These are phyloP conservation scores for Ambastaia sidthimunki DNA, from an alignment of 2,797 vertebrate species.

Conservation along the genomic window DNA sequence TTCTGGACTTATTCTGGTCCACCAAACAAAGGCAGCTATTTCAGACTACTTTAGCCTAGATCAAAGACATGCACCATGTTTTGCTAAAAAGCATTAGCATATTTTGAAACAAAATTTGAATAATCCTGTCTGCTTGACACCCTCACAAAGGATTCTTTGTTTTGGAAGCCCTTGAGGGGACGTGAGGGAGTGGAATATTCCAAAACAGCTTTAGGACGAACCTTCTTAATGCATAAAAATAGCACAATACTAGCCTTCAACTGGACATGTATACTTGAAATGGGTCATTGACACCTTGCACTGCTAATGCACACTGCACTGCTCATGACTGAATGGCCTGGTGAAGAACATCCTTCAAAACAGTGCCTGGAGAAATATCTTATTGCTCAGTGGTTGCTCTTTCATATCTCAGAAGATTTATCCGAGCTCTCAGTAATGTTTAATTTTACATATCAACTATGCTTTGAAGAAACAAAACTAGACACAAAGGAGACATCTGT, in stretches of 20 bases:
- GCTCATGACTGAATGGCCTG: not conserved
- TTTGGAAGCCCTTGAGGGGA: conserved; percentile 24
- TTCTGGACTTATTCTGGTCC: conserved; percentile 4
- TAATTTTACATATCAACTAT: too few species aligned
- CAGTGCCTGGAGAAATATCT: not conserved
- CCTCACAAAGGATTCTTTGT: conserved; percentile 52
- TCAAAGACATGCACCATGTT: conserved; percentile 36
- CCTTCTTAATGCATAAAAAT: conserved; percentile 35
- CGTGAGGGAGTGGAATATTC: conserved; percentile 41
- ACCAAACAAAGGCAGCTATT: conserved; percentile 1
- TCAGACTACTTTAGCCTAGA: conserved; percentile 5
- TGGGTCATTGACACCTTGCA: conserved; percentile 2
- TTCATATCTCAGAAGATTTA: not conserved
- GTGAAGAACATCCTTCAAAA: not conserved
- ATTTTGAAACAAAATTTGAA: conserved; percentile 50
- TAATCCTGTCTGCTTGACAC: conserved; percentile 56
- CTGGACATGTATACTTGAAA: conserved; percentile 14
- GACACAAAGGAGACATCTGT: too few species aligned
- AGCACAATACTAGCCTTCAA: conserved; percentile 28
- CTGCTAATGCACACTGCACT: not conserved
- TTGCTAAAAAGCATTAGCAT: conserved; percentile 50
- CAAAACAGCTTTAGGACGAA: conserved; percentile 27
- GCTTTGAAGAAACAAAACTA: too few species aligned
- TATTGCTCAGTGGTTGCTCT: not conserved
- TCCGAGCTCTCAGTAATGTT: too few species aligned